Evolutionary conservation across 2,888 invertebrate genomes (phyloP).

Genomic region (Miltochrista miniata): DNA sequence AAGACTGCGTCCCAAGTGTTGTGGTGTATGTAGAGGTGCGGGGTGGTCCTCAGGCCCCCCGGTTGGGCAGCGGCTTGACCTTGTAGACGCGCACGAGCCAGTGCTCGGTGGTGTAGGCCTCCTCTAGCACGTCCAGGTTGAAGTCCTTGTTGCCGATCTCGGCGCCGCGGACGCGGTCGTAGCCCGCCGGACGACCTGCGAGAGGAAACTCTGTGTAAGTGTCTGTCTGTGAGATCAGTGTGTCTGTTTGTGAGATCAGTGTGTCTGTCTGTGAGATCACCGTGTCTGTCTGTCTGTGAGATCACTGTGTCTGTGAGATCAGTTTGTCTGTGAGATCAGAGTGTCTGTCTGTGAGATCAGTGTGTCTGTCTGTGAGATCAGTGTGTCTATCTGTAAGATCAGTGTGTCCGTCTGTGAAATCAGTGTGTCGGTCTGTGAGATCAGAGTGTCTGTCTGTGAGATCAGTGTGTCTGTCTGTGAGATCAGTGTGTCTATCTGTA

Average conservation of each 20-base stretch:
- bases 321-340: neutral
- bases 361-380: neutral
- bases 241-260: neutral
- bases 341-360: slow-evolving; percentile 50
- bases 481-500: no score
- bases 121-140: slow-evolving; percentile 98
- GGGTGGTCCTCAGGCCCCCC: slow-evolving; percentile 85
- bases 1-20: neutral
- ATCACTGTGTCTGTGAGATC: slow-evolving; percentile 12
- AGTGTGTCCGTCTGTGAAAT: no score
- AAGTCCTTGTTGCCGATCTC: slow-evolving; percentile 99
- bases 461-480: neutral
- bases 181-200: slow-evolving; percentile 93
- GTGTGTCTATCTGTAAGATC: no score
- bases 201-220: no score
- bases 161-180: slow-evolving; percentile 97
- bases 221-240: slow-evolving; percentile 49
- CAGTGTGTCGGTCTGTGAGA: slow-evolving; percentile 55
- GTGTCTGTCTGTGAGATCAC: neutral
- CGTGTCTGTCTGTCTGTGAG: slow-evolving; percentile 45
- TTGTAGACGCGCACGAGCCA: slow-evolving; percentile 99
- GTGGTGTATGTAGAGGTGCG: neutral
- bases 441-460: neutral
- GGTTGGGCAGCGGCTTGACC: slow-evolving; percentile 96
- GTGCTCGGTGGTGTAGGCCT: slow-evolving; percentile 99